Conservation (phyloP, 2,797 vertebrate species). For the Podarcis siculus region DNA sequence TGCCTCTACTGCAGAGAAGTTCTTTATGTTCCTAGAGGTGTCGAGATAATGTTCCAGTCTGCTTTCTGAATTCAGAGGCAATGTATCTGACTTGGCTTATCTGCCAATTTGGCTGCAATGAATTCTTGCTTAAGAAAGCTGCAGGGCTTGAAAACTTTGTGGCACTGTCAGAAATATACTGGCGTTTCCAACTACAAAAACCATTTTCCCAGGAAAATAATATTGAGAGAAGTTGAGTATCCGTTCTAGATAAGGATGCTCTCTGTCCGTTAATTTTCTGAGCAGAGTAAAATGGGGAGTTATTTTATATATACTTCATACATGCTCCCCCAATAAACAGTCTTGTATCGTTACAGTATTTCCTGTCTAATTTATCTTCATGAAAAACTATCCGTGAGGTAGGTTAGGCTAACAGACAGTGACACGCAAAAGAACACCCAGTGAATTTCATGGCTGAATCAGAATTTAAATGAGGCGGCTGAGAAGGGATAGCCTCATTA, state of each 20-base stretch:
- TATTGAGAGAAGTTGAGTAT: neutral
- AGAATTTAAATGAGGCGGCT: neutral
- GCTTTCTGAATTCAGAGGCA: constrained; percentile 7
- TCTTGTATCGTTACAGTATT: neutral
- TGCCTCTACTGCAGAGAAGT: neutral
- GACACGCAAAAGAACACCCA: neutral
- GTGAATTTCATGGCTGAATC: neutral
- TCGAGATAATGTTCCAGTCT: constrained; percentile 11
- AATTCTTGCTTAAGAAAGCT: neutral
- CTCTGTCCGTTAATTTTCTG: neutral
- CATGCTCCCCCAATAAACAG: neutral
- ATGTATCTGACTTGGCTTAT: constrained; percentile 3
- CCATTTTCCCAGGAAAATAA: neutral
- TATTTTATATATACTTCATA: neutral
- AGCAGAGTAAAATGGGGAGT: neutral
- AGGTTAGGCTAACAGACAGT: neutral
- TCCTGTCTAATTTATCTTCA: neutral
- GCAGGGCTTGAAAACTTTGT: neutral
- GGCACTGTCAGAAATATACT: neutral
- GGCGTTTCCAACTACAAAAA: neutral
- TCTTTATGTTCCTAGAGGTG: neutral
- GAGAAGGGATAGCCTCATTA: neutral
- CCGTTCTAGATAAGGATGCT: neutral
- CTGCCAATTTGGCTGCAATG: neutral
- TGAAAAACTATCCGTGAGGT: neutral